phyloP scores from a whole-genome alignment of 2,797 vertebrate genomes.

The Podarcis lilfordi region DNA sequence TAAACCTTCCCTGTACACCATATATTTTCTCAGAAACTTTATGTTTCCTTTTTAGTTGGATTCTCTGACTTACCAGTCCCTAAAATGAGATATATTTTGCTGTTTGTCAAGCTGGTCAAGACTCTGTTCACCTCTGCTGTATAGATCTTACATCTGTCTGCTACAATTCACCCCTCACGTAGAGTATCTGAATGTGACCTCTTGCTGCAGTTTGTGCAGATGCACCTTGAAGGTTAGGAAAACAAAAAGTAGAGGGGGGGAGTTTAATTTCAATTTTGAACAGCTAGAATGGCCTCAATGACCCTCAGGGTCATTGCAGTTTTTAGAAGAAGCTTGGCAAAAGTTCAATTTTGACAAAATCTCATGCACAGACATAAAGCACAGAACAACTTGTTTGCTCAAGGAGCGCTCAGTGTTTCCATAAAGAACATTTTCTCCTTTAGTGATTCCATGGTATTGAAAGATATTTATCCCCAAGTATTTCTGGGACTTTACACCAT shows the following conservation, averaged over 20 bases:
- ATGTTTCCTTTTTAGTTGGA: not conserved
- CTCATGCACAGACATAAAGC: conserved; percentile 41
- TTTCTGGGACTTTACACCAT: conserved; percentile 22
- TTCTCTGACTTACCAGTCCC: not conserved
- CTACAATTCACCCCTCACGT: conserved; percentile 29
- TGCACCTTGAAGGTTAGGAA: conserved; percentile 52
- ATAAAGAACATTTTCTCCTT: conserved; percentile 50
- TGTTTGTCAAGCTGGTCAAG: not conserved
- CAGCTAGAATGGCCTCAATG: conserved; percentile 40
- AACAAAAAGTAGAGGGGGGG: conserved; percentile 53
- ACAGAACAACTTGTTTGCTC: conserved; percentile 25
- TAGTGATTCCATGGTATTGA: conserved; percentile 36
- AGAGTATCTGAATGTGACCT: conserved; percentile 51
- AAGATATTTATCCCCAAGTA: not conserved
- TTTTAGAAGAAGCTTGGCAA: conserved; percentile 53
- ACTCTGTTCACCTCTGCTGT: not conserved
- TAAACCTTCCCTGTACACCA: not conserved
- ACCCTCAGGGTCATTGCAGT: conserved; percentile 50
- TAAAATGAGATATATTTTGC: not conserved
- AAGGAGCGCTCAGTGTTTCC: conserved; percentile 46
- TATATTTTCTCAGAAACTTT: not conserved
- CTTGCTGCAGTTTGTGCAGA: conserved; percentile 56
- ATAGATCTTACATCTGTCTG: conserved; percentile 39
- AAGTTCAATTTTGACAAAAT: conserved; percentile 37
- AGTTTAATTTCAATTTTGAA: conserved; percentile 66